Evolutionary conservation across 2,113 vertebrate genomes (phyloP), one percentile per base, ranked within the genome.

Genomic region (Benitochromis conjunctus): DNA sequence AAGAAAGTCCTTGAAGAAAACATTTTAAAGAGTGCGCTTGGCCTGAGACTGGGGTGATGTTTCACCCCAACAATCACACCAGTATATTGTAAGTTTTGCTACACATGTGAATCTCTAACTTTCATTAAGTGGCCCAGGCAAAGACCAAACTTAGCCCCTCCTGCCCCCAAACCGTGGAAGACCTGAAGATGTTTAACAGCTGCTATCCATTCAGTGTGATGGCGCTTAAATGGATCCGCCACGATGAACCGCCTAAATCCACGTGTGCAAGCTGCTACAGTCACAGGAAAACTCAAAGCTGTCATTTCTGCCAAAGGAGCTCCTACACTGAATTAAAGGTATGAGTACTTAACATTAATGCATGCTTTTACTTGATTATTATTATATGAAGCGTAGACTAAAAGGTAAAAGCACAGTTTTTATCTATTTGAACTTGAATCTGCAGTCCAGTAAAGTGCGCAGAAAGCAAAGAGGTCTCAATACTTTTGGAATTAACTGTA

Each of bases 361-460:
- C 71, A 76, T 13, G 46, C 12, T 76, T 69, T n/a, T 76, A 76
- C 46, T 31, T 29, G 24, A 19, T 53, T 12, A 76, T 76, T 76
- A 13, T 31, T 0, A 76, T 76, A 76, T 1, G 19, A 74, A 18
- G 2, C 0, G 4, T 34, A n/a, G 71, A 76, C 9, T 76, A n/a
- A 76, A 51, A 0, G 1, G 71, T 29, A 51, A 51, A 31, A 76
- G 46, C 46, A 76, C 26, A 76, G 34, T n/a, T 34, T 38, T 31
- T 5, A 34, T 53, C 16, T 6, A n/a, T 76, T 34, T 76, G 2
- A 53, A 53, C 34, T 51, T 26, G 5, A 74, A 48, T 3, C 24
- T 48, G 29, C 24, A 29, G 41, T 48, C 24, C 43, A 74, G 24
- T 76, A 46, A 80, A 43, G 3, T 60, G 78, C 4, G 3, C 38